phyloP scores from a whole-genome alignment of 1,140 invertebrate genomes.

The Radopholus similis region DNA sequence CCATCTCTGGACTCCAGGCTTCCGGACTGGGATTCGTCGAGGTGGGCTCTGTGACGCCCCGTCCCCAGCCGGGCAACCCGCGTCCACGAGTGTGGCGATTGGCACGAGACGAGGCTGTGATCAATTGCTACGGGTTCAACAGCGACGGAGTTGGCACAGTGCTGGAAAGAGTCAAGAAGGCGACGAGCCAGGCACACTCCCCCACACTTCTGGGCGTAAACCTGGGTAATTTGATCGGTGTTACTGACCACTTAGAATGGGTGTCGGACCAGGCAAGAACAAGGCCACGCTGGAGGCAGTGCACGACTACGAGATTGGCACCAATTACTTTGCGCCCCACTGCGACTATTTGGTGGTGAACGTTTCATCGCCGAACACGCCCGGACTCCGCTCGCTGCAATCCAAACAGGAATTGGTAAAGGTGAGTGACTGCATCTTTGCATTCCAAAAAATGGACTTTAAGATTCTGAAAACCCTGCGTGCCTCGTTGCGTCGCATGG shows the following conservation, averaged over 20 bases:
- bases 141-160: constrained; percentile 83
- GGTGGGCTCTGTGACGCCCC: constrained; percentile 89
- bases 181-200: not conserved
- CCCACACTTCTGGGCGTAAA: constrained; percentile 26
- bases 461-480: not conserved
- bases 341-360: constrained; percentile 66
- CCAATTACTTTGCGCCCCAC: constrained; percentile 61
- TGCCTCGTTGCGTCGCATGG: no score
- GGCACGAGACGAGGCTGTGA: constrained; percentile 72
- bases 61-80: constrained; percentile 83
- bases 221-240: constrained; percentile 11
- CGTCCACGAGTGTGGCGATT: constrained; percentile 86
- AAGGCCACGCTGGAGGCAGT: constrained; percentile 73
- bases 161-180: constrained; percentile 48
- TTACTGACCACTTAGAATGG: no score
- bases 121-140: constrained; percentile 91
- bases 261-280: constrained; percentile 79
- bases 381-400: constrained; percentile 81
- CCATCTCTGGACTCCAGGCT: constrained; percentile 74
- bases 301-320: constrained; percentile 72
- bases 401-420: constrained; percentile 71
- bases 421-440: constrained; percentile 70
- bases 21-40: constrained; percentile 93
- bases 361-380: constrained; percentile 79
- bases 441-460: constrained; percentile 60